A percentile compares a stretch with the other conserved stretches of the same genome.
phyloP scores from a whole-genome alignment of 2,888 invertebrate species.

The Chrysotoxum bicinctum region DNA sequence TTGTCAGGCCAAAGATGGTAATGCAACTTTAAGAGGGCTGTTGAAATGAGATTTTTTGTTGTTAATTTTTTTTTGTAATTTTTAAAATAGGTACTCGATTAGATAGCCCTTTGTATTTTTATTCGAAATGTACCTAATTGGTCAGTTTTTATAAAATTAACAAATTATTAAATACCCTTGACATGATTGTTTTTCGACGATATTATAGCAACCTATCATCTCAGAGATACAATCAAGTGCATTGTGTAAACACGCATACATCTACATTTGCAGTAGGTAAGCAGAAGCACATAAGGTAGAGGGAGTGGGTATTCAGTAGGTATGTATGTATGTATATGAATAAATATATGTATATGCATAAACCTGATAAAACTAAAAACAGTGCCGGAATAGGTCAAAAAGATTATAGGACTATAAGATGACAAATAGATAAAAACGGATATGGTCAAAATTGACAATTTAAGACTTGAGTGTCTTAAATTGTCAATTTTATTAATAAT shows the following conservation, averaged over 20 bases:
- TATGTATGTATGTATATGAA: background rate
- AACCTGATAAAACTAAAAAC: slow-evolving; percentile 8
- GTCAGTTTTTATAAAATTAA: background rate
- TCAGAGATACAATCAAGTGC: slow-evolving; percentile 49
- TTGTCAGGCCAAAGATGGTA: slow-evolving; percentile 22
- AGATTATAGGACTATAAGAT: background rate
- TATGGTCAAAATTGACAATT: no score
- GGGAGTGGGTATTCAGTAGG: background rate
- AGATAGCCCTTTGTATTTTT: background rate
- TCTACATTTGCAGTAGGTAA: slow-evolving; percentile 19
- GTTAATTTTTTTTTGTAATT: no score
- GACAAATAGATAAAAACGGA: no score
- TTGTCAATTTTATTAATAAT: no score
- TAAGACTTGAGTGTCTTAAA: no score
- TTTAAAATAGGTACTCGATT: background rate
- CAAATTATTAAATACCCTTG: slow-evolving; percentile 22
- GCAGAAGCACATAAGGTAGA: slow-evolving; percentile 11
- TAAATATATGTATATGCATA: background rate
- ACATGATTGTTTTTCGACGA: slow-evolving; percentile 11
- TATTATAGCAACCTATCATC: slow-evolving; percentile 34
- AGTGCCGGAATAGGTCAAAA: background rate
- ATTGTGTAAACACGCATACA: slow-evolving; percentile 49
- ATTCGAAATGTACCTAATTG: background rate
- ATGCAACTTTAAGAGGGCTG: slow-evolving; percentile 12
- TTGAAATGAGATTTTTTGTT: background rate